Conservation (phyloP, 2,113 vertebrate genomes). For the Osmerus mordax region DNA sequence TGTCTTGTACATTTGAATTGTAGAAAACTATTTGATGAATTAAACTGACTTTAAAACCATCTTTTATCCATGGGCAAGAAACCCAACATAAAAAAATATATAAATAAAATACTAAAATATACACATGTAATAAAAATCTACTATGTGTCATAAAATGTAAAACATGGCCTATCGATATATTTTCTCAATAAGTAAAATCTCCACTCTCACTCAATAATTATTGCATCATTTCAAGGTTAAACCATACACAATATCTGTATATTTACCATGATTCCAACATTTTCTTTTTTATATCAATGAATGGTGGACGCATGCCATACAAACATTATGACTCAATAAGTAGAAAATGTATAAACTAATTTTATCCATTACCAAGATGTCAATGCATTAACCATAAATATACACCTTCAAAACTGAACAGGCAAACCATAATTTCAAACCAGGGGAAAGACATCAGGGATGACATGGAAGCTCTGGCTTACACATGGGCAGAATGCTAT, state of each 20-base stretch:
- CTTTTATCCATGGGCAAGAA: neutral
- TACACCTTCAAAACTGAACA: neutral
- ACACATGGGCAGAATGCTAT: too few species aligned
- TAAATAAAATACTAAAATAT: neutral
- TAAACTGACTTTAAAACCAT: too few species aligned
- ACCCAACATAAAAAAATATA: neutral
- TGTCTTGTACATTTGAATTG: too few species aligned
- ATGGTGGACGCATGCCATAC: neutral
- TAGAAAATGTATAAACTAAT: slow-evolving; percentile 26
- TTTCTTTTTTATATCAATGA: slow-evolving; percentile 41
- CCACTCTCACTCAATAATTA: slow-evolving; percentile 28
- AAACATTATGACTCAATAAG: slow-evolving; percentile 26
- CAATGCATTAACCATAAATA: slow-evolving; percentile 28
- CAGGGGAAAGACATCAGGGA: too few species aligned
- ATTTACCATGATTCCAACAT: slow-evolving; percentile 30
- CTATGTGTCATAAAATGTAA: neutral
- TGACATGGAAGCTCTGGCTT: too few species aligned
- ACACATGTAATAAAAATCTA: neutral
- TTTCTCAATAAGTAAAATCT: neutral
- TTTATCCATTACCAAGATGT: slow-evolving; percentile 31
- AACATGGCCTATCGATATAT: neutral
- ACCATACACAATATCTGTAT: slow-evolving; percentile 15
- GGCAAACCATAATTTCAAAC: neutral
- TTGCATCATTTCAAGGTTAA: slow-evolving; percentile 17
- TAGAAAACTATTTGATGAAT: too few species aligned